phyloP scores from a whole-genome alignment of 2,888 invertebrate genomes.

The Xylocampa areola region DNA sequence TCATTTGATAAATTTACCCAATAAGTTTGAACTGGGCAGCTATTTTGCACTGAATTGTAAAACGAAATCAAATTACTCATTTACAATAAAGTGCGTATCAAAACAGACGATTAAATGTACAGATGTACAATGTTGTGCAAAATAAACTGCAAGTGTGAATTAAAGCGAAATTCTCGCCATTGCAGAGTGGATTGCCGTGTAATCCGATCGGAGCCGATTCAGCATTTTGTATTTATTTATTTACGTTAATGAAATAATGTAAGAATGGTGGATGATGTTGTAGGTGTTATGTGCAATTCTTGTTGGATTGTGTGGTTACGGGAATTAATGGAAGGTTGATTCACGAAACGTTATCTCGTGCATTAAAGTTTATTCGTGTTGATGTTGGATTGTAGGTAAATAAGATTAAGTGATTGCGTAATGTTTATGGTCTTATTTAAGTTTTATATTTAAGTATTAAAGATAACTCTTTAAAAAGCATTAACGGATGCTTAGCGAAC shows the following conservation, averaged over 20 bases:
- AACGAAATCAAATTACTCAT: constrained; percentile 47
- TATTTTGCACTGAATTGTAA: constrained; percentile 14
- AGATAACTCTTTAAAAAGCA: too few species aligned
- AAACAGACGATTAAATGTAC: constrained; percentile 47
- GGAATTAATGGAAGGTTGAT: constrained; percentile 15
- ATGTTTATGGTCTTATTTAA: too few species aligned
- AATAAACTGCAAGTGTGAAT: constrained; percentile 59
- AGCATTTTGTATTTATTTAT: constrained; percentile 49
- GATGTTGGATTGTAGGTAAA: constrained; percentile 14
- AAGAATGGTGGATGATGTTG: constrained; percentile 34
- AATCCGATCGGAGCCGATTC: constrained; percentile 61
- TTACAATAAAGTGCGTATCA: constrained; percentile 46
- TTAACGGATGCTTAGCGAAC: too few species aligned
- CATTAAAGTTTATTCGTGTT: constrained; percentile 15
- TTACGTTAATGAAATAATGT: constrained; percentile 55
- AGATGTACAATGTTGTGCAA: constrained; percentile 44
- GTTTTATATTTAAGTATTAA: too few species aligned
- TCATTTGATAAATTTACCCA: constrained; percentile 21
- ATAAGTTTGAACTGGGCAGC: constrained; percentile 9
- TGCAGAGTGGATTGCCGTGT: constrained; percentile 61
- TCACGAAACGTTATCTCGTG: constrained; percentile 17
- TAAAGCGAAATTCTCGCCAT: constrained; percentile 55
- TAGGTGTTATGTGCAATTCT: constrained; percentile 15
- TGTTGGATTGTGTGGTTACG: constrained; percentile 23
- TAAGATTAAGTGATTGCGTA: constrained; percentile 14